Conservation (phyloP, 2,797 vertebrate genomes). For the Pangasius sanitwongsei region DNA sequence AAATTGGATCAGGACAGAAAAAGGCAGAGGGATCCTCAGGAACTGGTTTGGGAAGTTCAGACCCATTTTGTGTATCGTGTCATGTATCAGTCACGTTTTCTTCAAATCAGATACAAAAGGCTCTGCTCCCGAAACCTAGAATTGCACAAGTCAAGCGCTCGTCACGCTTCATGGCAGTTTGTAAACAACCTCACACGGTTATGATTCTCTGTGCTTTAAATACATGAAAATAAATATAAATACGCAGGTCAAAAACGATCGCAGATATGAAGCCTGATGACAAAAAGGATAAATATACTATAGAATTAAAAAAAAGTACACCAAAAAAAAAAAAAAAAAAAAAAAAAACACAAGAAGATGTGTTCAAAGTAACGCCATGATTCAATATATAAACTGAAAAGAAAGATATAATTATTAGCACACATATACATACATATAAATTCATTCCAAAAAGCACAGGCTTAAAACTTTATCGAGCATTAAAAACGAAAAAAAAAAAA, state of each 20-base stretch:
- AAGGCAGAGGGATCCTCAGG: not conserved
- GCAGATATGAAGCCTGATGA: not conserved
- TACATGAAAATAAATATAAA: constrained; percentile 18
- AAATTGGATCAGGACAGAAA: not conserved
- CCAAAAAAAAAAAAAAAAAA: not conserved
- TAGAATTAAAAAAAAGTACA: not conserved
- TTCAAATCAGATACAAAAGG: constrained; percentile 30
- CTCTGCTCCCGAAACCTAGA: not conserved
- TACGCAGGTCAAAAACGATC: not conserved
- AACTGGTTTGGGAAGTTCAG: not conserved
- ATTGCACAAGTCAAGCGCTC: not conserved
- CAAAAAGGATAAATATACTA: not conserved
- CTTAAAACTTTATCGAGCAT: not conserved
- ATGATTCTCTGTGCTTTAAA: constrained; percentile 28
- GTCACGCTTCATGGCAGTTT: not conserved
- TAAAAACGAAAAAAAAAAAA: too few relatives aligned
- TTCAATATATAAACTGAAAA: not conserved
- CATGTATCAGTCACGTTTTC: not conserved
- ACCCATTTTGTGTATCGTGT: not conserved
- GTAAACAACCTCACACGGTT: constrained; percentile 15
- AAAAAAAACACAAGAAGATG: not conserved
- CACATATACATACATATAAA: not conserved
- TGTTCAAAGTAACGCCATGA: not conserved
- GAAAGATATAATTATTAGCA: not conserved
- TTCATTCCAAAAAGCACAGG: not conserved